Percentiles rank a stretch among this genome's conserved stretches.
Conservation (phyloP, 2,888 invertebrate species). For the Chaetogeoica ovagalla region DNA sequence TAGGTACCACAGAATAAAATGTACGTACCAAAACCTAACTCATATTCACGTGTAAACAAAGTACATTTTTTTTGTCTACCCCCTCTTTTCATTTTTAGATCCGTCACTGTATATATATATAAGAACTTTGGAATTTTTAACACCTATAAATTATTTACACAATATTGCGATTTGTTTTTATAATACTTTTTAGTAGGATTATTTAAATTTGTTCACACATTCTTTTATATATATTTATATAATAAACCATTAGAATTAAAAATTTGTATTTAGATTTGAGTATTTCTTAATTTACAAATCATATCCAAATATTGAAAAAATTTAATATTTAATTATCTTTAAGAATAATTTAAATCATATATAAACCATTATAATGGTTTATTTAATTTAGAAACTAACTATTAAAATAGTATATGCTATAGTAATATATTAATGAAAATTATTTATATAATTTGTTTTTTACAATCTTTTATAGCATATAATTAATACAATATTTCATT, state of each 20-base stretch:
- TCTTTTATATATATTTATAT: not conserved
- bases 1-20: no score
- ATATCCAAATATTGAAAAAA: not conserved
- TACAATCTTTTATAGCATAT: constrained; percentile 26
- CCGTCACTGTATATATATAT: not conserved
- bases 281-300: constrained; percentile 10
- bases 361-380: no score
- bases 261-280: constrained; percentile 17
- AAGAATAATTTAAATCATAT: constrained; percentile 22
- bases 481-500: constrained; percentile 22
- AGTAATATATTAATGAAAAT: constrained; percentile 7
- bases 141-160: not conserved
- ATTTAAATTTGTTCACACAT: constrained; percentile 5
- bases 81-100: no score
- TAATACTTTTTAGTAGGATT: constrained; percentile 11
- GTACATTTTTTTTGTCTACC: no score
- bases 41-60: no score
- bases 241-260: constrained; percentile 14
- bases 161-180: constrained; percentile 11
- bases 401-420: not conserved
- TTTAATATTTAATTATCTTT: constrained; percentile 23
- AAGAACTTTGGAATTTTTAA: constrained; percentile 12
- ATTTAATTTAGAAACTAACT: constrained; percentile 24
- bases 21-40: no score
- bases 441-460: constrained; percentile 36